phyloP scores from a whole-genome alignment of 2,797 vertebrate genomes.

The Sciurus vulgaris region DNA sequence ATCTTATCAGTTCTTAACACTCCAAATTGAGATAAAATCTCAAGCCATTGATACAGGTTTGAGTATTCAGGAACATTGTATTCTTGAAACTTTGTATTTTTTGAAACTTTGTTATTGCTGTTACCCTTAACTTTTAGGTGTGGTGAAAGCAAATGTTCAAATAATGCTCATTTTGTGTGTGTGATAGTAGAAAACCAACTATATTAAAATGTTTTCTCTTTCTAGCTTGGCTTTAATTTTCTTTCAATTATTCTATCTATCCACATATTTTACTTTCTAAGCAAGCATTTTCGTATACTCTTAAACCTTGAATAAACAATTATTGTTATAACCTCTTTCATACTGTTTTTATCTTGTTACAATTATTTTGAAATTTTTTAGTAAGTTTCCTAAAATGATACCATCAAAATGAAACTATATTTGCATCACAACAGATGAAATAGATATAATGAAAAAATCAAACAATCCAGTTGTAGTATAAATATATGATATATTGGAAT shows the following conservation, averaged over 20 bases:
- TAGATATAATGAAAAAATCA: neutral
- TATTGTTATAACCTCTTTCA: neutral
- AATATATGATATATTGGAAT: neutral
- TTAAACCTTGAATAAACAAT: neutral
- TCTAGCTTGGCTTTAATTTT: neutral
- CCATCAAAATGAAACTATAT: neutral
- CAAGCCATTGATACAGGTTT: neutral
- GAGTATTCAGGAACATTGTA: neutral
- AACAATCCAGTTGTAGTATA: neutral
- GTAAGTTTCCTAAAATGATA: neutral
- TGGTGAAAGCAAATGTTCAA: neutral
- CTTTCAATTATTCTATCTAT: neutral
- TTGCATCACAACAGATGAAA: conserved; percentile 4
- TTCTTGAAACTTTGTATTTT: neutral
- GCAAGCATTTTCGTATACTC: neutral
- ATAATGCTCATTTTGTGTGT: neutral
- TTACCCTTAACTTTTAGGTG: neutral
- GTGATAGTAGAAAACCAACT: neutral
- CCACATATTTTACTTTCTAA: neutral
- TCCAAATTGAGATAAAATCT: neutral
- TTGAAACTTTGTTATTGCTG: neutral
- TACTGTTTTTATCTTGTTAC: neutral
- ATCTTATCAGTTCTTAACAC: neutral
- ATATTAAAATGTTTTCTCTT: neutral
- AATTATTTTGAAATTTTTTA: neutral